Percentiles rank a stretch among this genome's conserved stretches.
phyloP scores from a whole-genome alignment of 2,797 vertebrate genomes.

The Streptopelia turtur region DNA sequence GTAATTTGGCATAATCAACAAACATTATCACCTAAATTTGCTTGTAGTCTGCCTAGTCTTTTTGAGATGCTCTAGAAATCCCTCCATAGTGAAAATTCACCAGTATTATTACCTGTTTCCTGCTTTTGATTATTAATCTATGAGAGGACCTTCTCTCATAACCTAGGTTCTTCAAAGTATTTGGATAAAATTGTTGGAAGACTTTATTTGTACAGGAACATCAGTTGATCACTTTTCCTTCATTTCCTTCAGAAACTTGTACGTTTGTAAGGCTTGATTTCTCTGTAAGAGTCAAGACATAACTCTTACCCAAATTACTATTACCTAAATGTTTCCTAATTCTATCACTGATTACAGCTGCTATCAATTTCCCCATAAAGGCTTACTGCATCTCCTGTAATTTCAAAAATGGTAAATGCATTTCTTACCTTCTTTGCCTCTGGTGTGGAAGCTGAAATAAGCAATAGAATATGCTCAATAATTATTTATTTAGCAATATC shows the following conservation, averaged over 20 bases:
- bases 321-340: not conserved
- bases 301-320: not conserved
- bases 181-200: not conserved
- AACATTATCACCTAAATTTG: not conserved
- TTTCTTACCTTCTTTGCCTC: not conserved
- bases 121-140: not conserved
- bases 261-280: not conserved
- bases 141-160: not conserved
- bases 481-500: conserved; percentile 12
- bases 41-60: not conserved
- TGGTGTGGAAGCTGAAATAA: not conserved
- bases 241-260: not conserved
- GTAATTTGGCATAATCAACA: not conserved
- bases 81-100: not conserved
- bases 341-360: not conserved
- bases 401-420: not conserved
- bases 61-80: not conserved
- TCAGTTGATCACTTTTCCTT: not conserved
- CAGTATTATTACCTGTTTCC: not conserved
- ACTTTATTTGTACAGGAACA: not conserved
- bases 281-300: not conserved
- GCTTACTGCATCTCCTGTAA: not conserved
- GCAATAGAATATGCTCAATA: not conserved
- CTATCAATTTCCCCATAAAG: not conserved
- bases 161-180: not conserved